Conservation (phyloP, 2,888 invertebrate genomes). For the Neoascia interrupta region DNA sequence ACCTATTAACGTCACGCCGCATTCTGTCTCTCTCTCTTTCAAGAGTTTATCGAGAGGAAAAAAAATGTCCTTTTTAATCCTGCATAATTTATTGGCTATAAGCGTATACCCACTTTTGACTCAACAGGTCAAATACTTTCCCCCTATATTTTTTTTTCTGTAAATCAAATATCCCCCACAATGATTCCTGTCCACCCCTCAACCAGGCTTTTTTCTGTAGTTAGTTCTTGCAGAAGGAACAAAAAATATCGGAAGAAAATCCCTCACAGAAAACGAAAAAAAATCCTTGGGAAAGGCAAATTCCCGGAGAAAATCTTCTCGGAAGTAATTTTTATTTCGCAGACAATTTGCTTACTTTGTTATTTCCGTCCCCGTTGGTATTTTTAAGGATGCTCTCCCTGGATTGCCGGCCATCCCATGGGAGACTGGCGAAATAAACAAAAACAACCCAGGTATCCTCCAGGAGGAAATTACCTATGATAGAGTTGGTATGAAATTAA, state of each 20-base stretch:
- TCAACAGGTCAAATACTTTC: conserved; percentile 65
- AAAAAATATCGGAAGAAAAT: no score
- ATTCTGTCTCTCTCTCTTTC: no score
- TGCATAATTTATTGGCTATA: conserved; percentile 67
- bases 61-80: conserved; percentile 56
- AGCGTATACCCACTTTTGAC: conserved; percentile 40
- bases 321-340: conserved; percentile 80
- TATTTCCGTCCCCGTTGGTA: conserved; percentile 76
- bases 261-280: conserved; percentile 14
- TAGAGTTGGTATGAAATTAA: conserved; percentile 70
- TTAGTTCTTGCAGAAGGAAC: no score
- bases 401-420: not conserved
- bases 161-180: conserved; percentile 53
- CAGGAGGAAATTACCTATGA: conserved; percentile 69
- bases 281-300: conserved; percentile 51
- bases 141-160: conserved; percentile 38
- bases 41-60: conserved; percentile 8
- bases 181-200: conserved; percentile 47
- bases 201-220: conserved; percentile 2
- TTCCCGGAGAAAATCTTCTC: conserved; percentile 66
- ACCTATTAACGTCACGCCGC: conserved; percentile 36
- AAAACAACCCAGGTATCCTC: conserved; percentile 23
- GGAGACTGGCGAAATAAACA: conserved; percentile 34
- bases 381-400: conserved; percentile 47
- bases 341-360: conserved; percentile 80